Base-by-base conservation (phyloP, 2,888 invertebrate species). In the Prenolepis imparis region DNA sequence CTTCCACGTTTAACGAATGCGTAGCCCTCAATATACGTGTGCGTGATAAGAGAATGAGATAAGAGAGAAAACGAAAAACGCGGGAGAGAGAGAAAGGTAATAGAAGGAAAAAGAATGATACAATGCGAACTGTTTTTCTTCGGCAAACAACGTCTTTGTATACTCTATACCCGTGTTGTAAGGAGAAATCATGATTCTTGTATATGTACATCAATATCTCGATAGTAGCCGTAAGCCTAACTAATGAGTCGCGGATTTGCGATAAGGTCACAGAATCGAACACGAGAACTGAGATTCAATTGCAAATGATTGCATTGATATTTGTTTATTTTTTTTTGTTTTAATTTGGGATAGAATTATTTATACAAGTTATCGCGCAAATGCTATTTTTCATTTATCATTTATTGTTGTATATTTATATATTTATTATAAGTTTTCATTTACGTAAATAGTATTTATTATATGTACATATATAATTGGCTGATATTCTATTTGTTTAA, bases 161-260 rank as follows among this genome's bases (percentile, higher is more conserved):
- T 91, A 89, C 86, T 89, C 91, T 90, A 52, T 52, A 90, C 82
- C 90, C 90, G 89, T 91, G 91, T 91, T 87, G 83, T 87, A 82
- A 83, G 82, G 86, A 84, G 82, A 84, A 78, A 89, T 89, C 92
- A 89, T 89, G 87, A 91, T 92, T 93, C 92, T 94, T 93, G 93
- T 93, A 93, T 93, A 94, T 93, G 93, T 92, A 92, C 92, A 93
- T 92, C 90, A 92, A 91, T 94, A 93, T 94, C 92, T 93, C 93
- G 90, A 93, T 91, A 93, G 91, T 94, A 94, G 93, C 91, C 91
- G 90, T 94, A 94, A 94, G 94, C 93, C 93, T 93, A 93, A 91
- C 90, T 91, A 90, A 86, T 90, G 84, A 91, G 90, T 92, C 92
- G 91, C 92, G 93, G 91, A 93, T 93, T 94, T 92, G 92, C 91